Evolutionary conservation across 2,113 vertebrate genomes (phyloP), one percentile per base, ranked within the genome.

Genomic region (Cervus canadensis): DNA sequence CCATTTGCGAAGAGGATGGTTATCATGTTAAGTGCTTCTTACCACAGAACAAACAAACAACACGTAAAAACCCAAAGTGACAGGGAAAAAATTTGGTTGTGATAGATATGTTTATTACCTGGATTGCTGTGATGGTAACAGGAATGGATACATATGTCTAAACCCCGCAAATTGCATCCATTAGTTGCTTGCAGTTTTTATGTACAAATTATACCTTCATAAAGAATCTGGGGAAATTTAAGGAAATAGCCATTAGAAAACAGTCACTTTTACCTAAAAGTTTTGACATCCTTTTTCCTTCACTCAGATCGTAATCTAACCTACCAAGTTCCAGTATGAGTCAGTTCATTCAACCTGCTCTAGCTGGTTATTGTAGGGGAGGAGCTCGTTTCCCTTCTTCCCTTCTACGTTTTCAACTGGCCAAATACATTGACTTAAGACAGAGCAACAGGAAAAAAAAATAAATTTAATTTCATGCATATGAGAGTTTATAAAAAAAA

Each of bases 331-430:
- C 0, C 40, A 11, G 21, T 30, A 67, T 12, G 5, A 62, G 26
- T 83, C n/a, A 50, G 45, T 79, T 45, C 6, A 60, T 78, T 87
- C 10, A 57, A 19, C 5, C 3, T 52, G 6, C 11, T 67, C 16
- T 36, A 88, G 23, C n/a, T 56, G 17, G 15, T 59, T 67, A 16
- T 15, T 16, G 3, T 25, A 36, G 33, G 13, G 81, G n/a, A 83
- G 7, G 52, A 26, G 9, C 13, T 15, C 1, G 1, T 83, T 36
- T 40, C 81, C n/a, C n/a, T 26, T 83, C 52, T 56, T 83, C 19
- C 19, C 6, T 25, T 54, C 79, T 83, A 54, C 0, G 0, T 54
- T n/a, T 82, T 36, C 0, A 2, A 23, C 3, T 54, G 6, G 33
- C 54, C 50, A 54, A 36, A 36, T 14, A 54, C 12, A 36, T 25